Conservation (phyloP, 2,113 vertebrate species). For the Struthidea cinerea region DNA sequence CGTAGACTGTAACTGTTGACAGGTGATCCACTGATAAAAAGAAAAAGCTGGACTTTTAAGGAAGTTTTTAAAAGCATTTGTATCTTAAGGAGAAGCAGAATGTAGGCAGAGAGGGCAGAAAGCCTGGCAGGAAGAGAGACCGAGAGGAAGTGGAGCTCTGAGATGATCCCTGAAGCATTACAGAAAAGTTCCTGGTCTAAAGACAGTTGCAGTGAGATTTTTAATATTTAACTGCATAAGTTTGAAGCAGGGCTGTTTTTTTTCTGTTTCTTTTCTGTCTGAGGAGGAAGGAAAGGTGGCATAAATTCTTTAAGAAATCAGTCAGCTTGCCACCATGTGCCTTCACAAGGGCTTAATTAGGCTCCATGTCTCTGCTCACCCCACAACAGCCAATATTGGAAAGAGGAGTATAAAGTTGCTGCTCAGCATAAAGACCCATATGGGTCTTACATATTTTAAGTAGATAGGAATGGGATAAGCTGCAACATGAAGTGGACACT, state of each 20-base stretch:
- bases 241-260: neutral
- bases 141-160: neutral
- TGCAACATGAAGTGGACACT: neutral
- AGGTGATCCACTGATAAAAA: neutral
- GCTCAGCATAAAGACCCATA: neutral
- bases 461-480: neutral
- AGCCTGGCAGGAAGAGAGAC: neutral
- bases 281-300: neutral
- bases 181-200: neutral
- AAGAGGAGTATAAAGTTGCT: neutral
- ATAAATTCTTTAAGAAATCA: neutral
- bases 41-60: neutral
- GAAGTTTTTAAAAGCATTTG: neutral
- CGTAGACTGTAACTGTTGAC: neutral
- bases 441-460: neutral
- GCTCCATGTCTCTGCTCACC: neutral
- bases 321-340: neutral
- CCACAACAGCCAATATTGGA: accelerated
- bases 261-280: neutral
- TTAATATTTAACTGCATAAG: neutral
- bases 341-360: neutral
- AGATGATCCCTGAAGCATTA: neutral
- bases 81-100: neutral
- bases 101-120: neutral
- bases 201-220: neutral